phyloP scores from a whole-genome alignment of 2,797 vertebrate genomes.

The Orientallactaga sibirica region DNA sequence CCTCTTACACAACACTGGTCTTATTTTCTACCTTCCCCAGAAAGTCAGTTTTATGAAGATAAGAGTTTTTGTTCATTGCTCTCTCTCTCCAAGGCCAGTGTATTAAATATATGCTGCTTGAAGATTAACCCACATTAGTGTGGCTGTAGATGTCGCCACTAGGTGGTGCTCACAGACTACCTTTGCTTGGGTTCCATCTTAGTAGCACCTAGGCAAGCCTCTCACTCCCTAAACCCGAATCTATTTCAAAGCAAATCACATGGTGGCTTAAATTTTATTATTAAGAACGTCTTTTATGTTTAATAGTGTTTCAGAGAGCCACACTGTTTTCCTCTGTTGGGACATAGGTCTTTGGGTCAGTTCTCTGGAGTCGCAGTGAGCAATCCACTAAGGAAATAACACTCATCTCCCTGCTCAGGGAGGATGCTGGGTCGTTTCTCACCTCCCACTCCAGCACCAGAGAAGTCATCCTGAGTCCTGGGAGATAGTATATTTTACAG shows the following conservation, averaged over 20 bases:
- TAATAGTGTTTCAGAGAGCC: not conserved
- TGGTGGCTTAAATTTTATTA: not conserved
- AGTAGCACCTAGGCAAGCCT: not conserved
- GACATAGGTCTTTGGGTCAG: not conserved
- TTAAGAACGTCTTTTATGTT: not conserved
- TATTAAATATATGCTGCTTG: not conserved
- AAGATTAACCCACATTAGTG: not conserved
- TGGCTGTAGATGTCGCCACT: not conserved
- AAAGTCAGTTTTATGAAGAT: not conserved
- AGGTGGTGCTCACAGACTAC: constrained; percentile 68
- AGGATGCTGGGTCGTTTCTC: not conserved
- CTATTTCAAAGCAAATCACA: constrained; percentile 21
- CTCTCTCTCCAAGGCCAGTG: not conserved
- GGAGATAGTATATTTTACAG: not conserved
- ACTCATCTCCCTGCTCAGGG: not conserved
- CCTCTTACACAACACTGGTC: not conserved
- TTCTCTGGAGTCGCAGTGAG: not conserved
- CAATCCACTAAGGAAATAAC: not conserved
- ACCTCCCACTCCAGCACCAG: not conserved
- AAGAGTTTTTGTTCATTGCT: constrained; percentile 4
- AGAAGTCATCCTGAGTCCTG: not conserved
- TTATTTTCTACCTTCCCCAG: constrained; percentile 27
- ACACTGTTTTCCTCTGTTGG: not conserved
- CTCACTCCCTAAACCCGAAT: not conserved
- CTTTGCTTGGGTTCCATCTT: constrained; percentile 21